Evolutionary conservation across 2,797 vertebrate species (phyloP).

Genomic region (Melanotaenia nigrans): DNA sequence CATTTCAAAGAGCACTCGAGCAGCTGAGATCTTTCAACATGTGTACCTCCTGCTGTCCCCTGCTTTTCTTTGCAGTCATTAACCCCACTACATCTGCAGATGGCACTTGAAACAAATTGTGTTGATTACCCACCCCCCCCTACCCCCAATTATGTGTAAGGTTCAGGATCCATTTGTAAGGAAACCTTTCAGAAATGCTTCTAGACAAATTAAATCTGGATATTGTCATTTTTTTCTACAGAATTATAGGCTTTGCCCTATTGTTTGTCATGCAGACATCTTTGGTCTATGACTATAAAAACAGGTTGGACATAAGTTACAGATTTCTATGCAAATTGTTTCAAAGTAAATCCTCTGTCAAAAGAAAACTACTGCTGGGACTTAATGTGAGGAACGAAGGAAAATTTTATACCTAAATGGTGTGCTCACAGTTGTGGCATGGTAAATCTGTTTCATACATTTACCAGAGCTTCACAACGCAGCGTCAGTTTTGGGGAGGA

Average conservation of each 20-base stretch:
- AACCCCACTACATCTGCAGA: constrained; percentile 33
- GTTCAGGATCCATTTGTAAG: not conserved
- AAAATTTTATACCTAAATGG: too few relatives aligned
- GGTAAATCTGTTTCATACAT: too few relatives aligned
- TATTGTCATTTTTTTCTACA: not conserved
- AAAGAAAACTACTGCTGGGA: not conserved
- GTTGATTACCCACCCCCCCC: constrained; percentile 4
- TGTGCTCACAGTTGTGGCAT: too few relatives aligned
- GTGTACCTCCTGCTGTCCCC: constrained; percentile 30
- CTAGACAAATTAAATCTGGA: not conserved
- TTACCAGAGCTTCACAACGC: too few relatives aligned
- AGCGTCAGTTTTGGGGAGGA: too few relatives aligned
- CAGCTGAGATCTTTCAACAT: constrained; percentile 10
- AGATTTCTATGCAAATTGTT: too few relatives aligned
- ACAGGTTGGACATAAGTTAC: too few relatives aligned
- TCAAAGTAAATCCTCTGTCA: too few relatives aligned
- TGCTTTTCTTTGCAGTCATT: constrained; percentile 36
- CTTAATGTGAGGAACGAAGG: too few relatives aligned
- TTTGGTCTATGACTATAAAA: too few relatives aligned
- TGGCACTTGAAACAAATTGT: constrained; percentile 11
- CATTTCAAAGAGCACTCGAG: constrained; percentile 28
- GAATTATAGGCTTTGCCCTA: not conserved
- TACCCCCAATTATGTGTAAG: not conserved
- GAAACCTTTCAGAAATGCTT: not conserved
- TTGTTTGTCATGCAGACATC: too few relatives aligned